These are phyloP conservation scores for Tangachromis dhanisi DNA, from an alignment of 2,113 vertebrate species.

Conservation along the genomic window DNA sequence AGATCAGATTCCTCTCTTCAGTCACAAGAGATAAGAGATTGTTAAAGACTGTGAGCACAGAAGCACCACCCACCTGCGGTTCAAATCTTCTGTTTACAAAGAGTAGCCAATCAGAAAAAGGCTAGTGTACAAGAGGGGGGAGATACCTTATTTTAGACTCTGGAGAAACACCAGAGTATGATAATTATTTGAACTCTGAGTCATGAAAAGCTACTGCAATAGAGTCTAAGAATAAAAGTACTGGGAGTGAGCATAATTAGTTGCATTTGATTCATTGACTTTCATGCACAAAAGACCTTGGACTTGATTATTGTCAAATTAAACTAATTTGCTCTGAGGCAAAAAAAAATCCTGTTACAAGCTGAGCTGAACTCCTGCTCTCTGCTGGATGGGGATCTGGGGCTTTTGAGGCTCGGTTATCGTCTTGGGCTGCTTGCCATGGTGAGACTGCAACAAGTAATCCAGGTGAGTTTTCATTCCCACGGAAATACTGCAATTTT, in stretches of 20 bases:
- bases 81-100: background rate
- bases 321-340: background rate
- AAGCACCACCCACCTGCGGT: background rate
- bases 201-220: fast-evolving
- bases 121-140: background rate
- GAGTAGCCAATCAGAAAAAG: background rate
- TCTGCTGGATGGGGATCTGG: background rate
- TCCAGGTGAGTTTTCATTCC: background rate
- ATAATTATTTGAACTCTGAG: background rate
- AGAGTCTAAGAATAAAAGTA: background rate
- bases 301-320: background rate
- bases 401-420: background rate
- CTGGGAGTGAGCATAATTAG: background rate
- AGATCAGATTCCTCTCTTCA: background rate
- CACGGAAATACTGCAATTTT: background rate
- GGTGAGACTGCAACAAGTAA: background rate
- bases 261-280: background rate
- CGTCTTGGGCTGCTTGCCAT: background rate
- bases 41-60: background rate
- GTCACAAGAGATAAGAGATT: background rate
- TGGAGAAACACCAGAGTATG: background rate
- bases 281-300: background rate
- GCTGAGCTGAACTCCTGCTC: background rate
- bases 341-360: background rate
- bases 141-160: background rate